These are phyloP conservation scores for Dromas ardeola DNA, from an alignment of 2,113 vertebrate species.

Conservation along the genomic window DNA sequence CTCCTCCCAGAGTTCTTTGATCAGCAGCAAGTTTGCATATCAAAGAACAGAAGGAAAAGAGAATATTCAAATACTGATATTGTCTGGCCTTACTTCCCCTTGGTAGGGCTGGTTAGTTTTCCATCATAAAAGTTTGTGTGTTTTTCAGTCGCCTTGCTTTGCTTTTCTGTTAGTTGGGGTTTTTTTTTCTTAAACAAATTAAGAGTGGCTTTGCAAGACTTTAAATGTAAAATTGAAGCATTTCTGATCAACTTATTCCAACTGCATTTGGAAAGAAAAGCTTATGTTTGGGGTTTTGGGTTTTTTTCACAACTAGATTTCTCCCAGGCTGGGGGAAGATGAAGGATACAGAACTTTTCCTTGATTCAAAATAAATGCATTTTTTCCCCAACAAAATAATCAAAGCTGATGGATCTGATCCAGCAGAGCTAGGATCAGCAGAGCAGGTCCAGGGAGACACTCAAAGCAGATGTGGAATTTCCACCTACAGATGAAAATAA, in stretches of 20 bases:
- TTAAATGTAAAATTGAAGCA: background rate
- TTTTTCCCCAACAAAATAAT: background rate
- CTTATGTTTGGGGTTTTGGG: background rate
- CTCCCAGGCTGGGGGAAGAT: background rate
- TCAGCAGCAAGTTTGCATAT: background rate
- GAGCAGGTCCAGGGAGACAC: background rate
- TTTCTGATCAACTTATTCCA: background rate
- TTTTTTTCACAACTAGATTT: background rate
- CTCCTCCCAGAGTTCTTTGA: background rate
- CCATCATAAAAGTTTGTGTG: background rate
- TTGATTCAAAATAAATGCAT: background rate
- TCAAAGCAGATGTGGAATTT: background rate
- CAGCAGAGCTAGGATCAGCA: background rate
- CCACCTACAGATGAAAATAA: background rate
- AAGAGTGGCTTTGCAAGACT: background rate
- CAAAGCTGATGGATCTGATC: background rate
- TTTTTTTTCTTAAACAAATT: background rate
- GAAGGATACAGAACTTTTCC: background rate
- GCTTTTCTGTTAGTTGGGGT: background rate
- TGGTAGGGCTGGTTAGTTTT: background rate
- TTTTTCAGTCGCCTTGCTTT: background rate
- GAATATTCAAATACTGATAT: background rate
- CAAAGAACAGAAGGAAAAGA: conserved; percentile 10
- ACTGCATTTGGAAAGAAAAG: background rate
- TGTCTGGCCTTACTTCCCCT: background rate